These are phyloP conservation scores for Lepidurus apus DNA, from an alignment of 1,140 invertebrate species.

Conservation along the genomic window DNA sequence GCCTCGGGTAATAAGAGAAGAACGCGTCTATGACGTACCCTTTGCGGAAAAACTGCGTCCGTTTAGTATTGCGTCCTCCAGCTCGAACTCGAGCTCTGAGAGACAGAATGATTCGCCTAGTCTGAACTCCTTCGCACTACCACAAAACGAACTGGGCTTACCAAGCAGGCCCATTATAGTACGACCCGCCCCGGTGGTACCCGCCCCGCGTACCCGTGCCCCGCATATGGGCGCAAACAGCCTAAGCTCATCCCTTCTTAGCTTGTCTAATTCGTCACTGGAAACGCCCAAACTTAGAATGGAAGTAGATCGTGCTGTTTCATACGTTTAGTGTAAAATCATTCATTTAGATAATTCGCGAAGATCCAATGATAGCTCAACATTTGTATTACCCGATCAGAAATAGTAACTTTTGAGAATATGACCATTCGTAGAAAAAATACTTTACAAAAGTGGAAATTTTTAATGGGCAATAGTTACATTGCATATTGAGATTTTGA, in stretches of 20 bases:
- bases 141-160: conserved; percentile 3
- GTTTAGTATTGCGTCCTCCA: neutral
- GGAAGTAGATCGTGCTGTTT: neutral
- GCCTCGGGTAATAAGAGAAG: neutral
- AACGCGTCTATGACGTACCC: neutral
- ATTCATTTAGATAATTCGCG: no score
- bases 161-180: neutral
- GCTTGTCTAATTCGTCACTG: neutral
- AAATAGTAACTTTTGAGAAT: no score
- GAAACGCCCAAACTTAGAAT: neutral
- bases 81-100: neutral
- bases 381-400: no score
- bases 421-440: no score
- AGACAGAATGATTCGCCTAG: neutral
- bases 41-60: neutral
- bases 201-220: neutral
- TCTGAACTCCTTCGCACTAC: neutral
- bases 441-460: no score
- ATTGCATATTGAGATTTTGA: no score
- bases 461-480: no score
- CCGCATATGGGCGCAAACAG: neutral
- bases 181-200: neutral
- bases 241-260: neutral
- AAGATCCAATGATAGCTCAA: no score
- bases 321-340: neutral